These are phyloP conservation scores for Eidolon dupreanum DNA, from an alignment of 2,797 vertebrate genomes.

Conservation along the genomic window DNA sequence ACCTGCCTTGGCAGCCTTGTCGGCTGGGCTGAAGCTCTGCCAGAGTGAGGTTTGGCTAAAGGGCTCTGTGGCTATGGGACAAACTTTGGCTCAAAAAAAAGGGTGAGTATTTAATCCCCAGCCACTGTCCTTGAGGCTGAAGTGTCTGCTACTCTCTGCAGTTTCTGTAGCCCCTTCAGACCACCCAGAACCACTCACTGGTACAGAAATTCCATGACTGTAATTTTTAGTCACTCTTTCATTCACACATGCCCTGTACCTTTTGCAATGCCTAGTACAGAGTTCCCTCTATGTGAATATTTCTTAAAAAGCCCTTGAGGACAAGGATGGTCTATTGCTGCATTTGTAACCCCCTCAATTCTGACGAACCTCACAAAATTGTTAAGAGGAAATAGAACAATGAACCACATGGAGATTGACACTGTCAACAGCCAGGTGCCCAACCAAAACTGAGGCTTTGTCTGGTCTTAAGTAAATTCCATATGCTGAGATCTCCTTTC, in stretches of 20 bases:
- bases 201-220: neutral
- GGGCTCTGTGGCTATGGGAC: constrained; percentile 62
- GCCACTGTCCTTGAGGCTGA: neutral
- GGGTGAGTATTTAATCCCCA: constrained; percentile 37
- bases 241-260: neutral
- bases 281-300: neutral
- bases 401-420: neutral
- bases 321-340: neutral
- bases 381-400: neutral
- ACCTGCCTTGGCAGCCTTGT: constrained; percentile 72
- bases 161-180: constrained; percentile 36
- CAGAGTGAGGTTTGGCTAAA: constrained; percentile 69
- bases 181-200: constrained; percentile 15
- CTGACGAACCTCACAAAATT: neutral
- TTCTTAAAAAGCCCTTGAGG: neutral
- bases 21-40: constrained; percentile 53
- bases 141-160: neutral
- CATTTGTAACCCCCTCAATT: neutral
- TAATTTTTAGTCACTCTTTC: neutral
- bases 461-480: neutral
- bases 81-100: constrained; percentile 58
- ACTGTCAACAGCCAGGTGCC: neutral
- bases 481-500: neutral
- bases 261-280: neutral
- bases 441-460: neutral